These are phyloP conservation scores for Ptychobarbus kaznakovi DNA, from an alignment of 2,797 vertebrate species.

Conservation along the genomic window DNA sequence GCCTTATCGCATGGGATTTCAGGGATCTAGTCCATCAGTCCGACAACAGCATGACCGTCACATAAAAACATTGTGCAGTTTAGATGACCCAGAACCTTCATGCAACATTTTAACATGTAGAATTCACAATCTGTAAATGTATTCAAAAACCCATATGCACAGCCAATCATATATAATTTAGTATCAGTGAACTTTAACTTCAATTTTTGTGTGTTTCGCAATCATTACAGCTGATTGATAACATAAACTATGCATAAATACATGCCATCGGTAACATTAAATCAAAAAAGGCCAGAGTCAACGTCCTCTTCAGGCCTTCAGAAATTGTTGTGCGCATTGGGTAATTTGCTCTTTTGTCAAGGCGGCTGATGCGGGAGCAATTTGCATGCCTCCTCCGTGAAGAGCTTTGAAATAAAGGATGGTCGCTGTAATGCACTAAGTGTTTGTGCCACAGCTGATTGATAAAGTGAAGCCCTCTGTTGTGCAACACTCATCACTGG, in stretches of 20 bases:
- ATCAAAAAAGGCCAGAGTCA: slow-evolving; percentile 53
- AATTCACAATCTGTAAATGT: not conserved
- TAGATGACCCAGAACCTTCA: slow-evolving; percentile 19
- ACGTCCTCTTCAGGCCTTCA: slow-evolving; percentile 58
- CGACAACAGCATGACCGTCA: slow-evolving; percentile 17
- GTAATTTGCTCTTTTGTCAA: slow-evolving; percentile 67
- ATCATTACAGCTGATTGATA: slow-evolving; percentile 29
- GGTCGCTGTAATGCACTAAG: slow-evolving; percentile 63
- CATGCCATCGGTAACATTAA: slow-evolving; percentile 42
- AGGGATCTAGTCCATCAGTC: slow-evolving; percentile 32
- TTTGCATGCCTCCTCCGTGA: slow-evolving; percentile 64
- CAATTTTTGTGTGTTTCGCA: not conserved
- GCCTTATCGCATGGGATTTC: slow-evolving; percentile 34
- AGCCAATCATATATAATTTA: not conserved
- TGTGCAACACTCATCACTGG: slow-evolving; percentile 88
- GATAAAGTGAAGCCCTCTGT: slow-evolving; percentile 77
- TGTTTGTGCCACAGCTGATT: slow-evolving; percentile 68
- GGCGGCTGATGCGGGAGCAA: slow-evolving; percentile 61
- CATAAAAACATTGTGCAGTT: slow-evolving; percentile 1
- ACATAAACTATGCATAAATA: slow-evolving; percentile 45
- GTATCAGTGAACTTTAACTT: slow-evolving; percentile 8
- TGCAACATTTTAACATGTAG: not conserved
- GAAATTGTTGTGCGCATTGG: slow-evolving; percentile 58
- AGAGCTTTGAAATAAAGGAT: slow-evolving; percentile 63
- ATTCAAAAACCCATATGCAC: not conserved